Evolutionary conservation across 2,888 invertebrate genomes (phyloP), one percentile per base, ranked within the genome.

Genomic region (Graphium colonna): DNA sequence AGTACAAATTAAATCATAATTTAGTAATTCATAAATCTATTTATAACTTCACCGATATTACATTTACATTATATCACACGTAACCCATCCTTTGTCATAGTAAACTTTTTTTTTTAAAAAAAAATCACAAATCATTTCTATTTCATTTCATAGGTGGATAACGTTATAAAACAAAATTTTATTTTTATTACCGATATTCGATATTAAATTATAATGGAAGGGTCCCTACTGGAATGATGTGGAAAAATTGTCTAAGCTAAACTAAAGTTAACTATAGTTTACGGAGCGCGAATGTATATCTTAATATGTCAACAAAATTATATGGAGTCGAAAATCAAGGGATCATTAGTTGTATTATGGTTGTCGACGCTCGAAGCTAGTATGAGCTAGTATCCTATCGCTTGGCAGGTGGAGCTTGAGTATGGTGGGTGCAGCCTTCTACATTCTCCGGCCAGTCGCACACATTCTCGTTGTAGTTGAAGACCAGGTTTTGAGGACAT

Each of bases 361-460:
- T 52, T 26, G 26, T 16, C 17, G 13, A 59, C 57, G 55, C 16
- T 51, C 62, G 65, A 51, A 59, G 57, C 52, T 60, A 60, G 31
- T 48, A 63, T 52, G 8, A n/a, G n/a, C n/a, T n/a, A 12, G 13
- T 28, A 31, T 31, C 21, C 33, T 87, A 89, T 73, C 90, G 82
- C 61, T 73, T 79, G 45, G 87, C 82, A 1, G 90, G 82, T 0
- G 90, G 90, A 0, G 90, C 89, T 73, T 86, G 89, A 13, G 90
- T 90, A 70, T 90, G 90, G 53, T 90, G 90, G 26, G 75, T 69
- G 58, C 97, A 97, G 15, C 96, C 95, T 76, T 96, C 96, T 0
- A 97, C 97, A 71, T 97, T 97, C 73, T 97, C 97, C 0, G 97
- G 97, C 97, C 97, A 97, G 85, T 98, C 98, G 77, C 97, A 98